Percentiles rank a stretch among this genome's conserved stretches.
Conservation (phyloP, 2,888 invertebrate genomes). For the Platycnemis pennipes region DNA sequence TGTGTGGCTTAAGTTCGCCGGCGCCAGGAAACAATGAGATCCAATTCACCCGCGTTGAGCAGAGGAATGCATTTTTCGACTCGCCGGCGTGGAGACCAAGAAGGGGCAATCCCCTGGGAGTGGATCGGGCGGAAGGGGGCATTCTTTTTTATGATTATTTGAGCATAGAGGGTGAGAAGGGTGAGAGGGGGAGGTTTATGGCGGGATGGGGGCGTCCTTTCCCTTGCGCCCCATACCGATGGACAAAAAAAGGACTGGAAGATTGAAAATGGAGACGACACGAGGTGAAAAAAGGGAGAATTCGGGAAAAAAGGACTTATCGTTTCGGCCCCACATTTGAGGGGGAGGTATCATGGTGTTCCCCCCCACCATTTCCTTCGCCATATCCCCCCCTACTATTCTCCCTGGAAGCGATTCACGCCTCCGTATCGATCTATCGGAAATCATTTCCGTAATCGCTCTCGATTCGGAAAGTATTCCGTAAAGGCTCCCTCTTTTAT, state of each 20-base stretch:
- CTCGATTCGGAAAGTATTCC: constrained; percentile 31
- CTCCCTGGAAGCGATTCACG: not conserved
- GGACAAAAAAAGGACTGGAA: constrained; percentile 34
- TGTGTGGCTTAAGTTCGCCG: no score
- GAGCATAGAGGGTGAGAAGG: not conserved
- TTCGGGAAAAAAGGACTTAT: not conserved
- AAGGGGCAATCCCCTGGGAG: not conserved
- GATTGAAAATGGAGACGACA: not conserved
- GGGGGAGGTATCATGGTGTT: not conserved
- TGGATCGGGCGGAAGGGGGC: not conserved
- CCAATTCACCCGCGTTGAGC: not conserved
- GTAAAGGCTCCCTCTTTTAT: not conserved
- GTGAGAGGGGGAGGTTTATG: not conserved
- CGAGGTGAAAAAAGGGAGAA: not conserved
- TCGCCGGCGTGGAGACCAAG: not conserved
- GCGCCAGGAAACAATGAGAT: not conserved
- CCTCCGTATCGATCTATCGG: constrained; percentile 34
- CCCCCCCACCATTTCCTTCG: not conserved
- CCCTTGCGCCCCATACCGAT: constrained; percentile 21
- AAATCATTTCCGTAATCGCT: constrained; percentile 59
- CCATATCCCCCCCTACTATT: not conserved
- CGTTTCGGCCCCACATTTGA: not conserved
- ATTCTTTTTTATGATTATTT: not conserved
- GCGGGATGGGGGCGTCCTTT: not conserved
- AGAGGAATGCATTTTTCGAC: not conserved